phyloP scores from a whole-genome alignment of 1,140 invertebrate genomes.

The Campoletis sonorensis region DNA sequence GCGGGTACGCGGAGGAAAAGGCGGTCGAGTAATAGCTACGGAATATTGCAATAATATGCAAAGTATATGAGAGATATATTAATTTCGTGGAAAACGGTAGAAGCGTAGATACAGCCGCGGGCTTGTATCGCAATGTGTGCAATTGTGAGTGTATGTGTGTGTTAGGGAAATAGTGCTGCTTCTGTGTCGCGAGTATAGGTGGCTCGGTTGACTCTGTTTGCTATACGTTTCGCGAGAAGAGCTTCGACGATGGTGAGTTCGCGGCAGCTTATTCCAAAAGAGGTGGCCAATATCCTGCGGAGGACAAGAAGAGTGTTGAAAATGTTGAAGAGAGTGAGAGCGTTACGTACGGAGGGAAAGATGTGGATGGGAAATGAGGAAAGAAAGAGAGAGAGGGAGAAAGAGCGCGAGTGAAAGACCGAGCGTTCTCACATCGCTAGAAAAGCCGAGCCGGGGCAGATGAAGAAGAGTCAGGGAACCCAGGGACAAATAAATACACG shows the following conservation, averaged over 20 bases:
- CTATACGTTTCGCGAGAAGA: slow-evolving; percentile 24
- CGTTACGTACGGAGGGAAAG: slow-evolving; percentile 47
- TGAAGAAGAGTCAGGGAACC: slow-evolving; percentile 49
- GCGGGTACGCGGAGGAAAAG: slow-evolving; percentile 60
- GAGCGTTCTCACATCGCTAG: slow-evolving; percentile 27
- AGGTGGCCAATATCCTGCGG: slow-evolving; percentile 49
- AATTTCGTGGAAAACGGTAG: slow-evolving; percentile 75
- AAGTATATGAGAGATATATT: slow-evolving; percentile 78
- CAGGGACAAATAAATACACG: slow-evolving; percentile 72
- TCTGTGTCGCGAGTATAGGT: background rate
- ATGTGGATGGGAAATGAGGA: too few relatives aligned
- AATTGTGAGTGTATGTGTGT: background rate
- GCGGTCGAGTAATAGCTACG: slow-evolving; percentile 73
- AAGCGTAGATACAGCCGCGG: slow-evolving; percentile 70
- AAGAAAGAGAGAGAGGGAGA: slow-evolving; percentile 40
- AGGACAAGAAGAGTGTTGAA: slow-evolving; percentile 39
- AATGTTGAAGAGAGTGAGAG: slow-evolving; percentile 40
- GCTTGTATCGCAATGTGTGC: slow-evolving; percentile 4
- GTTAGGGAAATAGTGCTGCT: background rate
- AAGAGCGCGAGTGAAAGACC: slow-evolving; percentile 58
- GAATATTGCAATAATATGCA: slow-evolving; percentile 77
- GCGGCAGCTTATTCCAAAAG: slow-evolving; percentile 65
- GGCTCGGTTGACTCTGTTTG: slow-evolving; percentile 55
- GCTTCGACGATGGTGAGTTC: slow-evolving; percentile 2
- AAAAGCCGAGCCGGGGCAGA: slow-evolving; percentile 39